Conservation (phyloP, 2,797 vertebrate genomes). For the Lepus townsendii region DNA sequence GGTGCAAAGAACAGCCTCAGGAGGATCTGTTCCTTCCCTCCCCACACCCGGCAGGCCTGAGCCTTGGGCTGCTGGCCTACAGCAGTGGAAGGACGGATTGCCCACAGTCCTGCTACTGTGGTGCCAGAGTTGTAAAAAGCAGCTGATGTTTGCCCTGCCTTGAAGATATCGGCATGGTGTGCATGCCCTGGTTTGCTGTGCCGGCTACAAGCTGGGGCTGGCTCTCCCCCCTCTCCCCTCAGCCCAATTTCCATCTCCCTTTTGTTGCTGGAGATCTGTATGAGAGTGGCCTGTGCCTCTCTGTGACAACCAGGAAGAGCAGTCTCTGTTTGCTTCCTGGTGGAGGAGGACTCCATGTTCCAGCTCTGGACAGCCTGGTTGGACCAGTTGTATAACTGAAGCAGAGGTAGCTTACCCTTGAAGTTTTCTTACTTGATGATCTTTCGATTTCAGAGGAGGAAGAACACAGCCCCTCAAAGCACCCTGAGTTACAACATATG, state of each 20-base stretch:
- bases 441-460: slow-evolving; percentile 73
- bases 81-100: background rate
- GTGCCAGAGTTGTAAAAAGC: background rate
- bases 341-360: background rate
- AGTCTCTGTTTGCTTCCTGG: background rate
- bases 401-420: slow-evolving; percentile 40
- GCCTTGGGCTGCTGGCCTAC: background rate
- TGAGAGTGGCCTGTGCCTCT: background rate
- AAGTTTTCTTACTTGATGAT: slow-evolving; percentile 56
- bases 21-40: slow-evolving; percentile 54
- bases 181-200: background rate
- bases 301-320: background rate
- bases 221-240: background rate
- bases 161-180: background rate
- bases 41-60: background rate
- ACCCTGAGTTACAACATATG: slow-evolving; percentile 59
- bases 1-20: slow-evolving; percentile 58
- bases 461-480: slow-evolving; percentile 45
- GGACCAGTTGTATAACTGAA: slow-evolving; percentile 25
- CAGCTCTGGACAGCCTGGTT: background rate
- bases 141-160: background rate
- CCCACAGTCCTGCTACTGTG: background rate
- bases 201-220: background rate
- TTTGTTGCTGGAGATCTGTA: background rate
- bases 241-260: background rate